phyloP scores from a whole-genome alignment of 2,113 vertebrate genomes.

The Pollimyrus isidori region DNA sequence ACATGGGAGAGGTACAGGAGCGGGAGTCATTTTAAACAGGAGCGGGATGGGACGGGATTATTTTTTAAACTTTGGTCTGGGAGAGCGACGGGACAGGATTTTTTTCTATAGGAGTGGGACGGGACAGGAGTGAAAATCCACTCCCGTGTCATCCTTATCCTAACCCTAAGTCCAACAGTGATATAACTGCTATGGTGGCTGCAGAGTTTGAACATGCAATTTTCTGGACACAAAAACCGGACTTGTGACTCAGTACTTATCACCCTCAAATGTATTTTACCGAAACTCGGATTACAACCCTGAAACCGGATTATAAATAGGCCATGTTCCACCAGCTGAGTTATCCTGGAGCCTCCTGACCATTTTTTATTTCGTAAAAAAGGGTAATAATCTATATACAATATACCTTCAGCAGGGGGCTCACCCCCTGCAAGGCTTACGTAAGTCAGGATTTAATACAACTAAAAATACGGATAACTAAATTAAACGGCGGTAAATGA shows the following conservation, averaged over 20 bases:
- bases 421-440: too few species aligned
- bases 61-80: too few species aligned
- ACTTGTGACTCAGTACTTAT: neutral
- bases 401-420: too few species aligned
- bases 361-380: neutral
- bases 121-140: too few species aligned
- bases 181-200: neutral
- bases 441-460: neutral
- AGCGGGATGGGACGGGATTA: too few species aligned
- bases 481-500: neutral
- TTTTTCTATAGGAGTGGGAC: too few species aligned
- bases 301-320: neutral
- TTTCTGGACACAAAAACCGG: neutral
- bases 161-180: neutral
- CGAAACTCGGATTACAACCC: neutral
- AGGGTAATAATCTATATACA: neutral
- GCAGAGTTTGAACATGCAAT: neutral
- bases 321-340: neutral
- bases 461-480: neutral
- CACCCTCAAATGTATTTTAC: neutral
- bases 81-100: too few species aligned
- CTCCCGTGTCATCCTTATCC: too few species aligned
- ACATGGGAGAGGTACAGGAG: too few species aligned
- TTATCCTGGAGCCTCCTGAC: neutral
- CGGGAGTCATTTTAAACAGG: too few species aligned